Conservation (phyloP, 2,113 vertebrate genomes). For the Cephalopholis sonnerati region DNA sequence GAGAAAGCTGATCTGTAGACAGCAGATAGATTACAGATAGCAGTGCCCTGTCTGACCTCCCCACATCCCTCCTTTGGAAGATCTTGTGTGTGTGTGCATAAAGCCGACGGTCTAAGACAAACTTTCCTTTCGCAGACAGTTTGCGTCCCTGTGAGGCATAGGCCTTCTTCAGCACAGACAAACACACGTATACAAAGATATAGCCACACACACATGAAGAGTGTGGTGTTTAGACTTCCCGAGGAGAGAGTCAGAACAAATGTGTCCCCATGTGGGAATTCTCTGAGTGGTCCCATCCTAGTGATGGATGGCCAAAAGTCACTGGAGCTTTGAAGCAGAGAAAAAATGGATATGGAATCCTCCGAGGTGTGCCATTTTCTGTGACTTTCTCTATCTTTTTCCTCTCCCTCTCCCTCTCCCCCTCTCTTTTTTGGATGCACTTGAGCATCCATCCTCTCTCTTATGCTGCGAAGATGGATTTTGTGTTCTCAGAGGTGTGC, state of each 20-base stretch:
- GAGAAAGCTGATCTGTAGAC: conserved; percentile 80
- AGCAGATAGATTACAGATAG: conserved; percentile 83
- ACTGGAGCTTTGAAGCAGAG: conserved; percentile 59
- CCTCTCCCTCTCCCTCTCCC: not conserved
- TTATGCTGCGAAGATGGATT: conserved; percentile 37
- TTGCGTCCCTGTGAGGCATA: conserved; percentile 41
- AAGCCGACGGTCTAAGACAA: conserved; percentile 52
- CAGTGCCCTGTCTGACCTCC: conserved; percentile 71
- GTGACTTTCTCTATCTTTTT: conserved; percentile 5
- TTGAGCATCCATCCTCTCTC: conserved; percentile 35
- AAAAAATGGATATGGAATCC: conserved; percentile 55
- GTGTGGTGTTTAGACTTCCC: conserved; percentile 60
- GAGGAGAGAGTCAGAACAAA: conserved; percentile 57
- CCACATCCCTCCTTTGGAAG: conserved; percentile 55
- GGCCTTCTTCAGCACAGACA: conserved; percentile 29
- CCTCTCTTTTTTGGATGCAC: not conserved
- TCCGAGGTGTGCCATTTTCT: conserved; percentile 42
- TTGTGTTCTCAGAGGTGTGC: conserved; percentile 26
- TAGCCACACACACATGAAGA: not conserved
- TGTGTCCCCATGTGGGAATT: conserved; percentile 68
- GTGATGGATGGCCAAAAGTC: conserved; percentile 66
- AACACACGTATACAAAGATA: conserved; percentile 32
- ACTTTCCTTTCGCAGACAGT: conserved; percentile 56
- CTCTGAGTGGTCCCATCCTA: conserved; percentile 49
- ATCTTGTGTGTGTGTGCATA: conserved; percentile 31